Percentiles rank a stretch among this genome's conserved stretches.
Conservation (phyloP, 2,113 vertebrate species). For the Elephantulus edwardii region DNA sequence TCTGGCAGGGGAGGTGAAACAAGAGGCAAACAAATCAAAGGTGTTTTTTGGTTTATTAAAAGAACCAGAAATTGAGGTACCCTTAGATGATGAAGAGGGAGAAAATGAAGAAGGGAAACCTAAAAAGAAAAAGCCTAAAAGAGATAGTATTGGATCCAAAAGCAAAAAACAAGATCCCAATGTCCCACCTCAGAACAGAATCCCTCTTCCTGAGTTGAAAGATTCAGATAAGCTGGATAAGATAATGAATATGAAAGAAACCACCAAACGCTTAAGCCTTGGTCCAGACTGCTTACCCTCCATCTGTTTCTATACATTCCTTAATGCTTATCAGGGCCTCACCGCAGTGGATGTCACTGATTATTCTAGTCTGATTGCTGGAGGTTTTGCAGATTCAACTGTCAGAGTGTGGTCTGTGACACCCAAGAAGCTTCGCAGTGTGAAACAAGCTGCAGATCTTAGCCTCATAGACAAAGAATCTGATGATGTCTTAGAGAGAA, state of each 20-base stretch:
- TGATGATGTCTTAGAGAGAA: constrained; percentile 98
- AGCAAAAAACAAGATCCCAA: constrained; percentile 99
- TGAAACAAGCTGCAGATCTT: constrained; percentile 96
- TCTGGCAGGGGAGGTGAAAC: constrained; percentile 94
- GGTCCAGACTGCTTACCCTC: constrained; percentile 94
- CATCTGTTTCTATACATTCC: constrained; percentile 98
- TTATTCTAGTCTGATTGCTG: constrained; percentile 97
- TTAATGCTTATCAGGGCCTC: constrained; percentile 98
- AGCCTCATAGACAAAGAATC: constrained; percentile 98
- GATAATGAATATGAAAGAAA: constrained; percentile 99
- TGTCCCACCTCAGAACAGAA: constrained; percentile 95
- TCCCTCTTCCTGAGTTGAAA: constrained; percentile 97
- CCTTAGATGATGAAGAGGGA: constrained; percentile 98
- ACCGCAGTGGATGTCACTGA: constrained; percentile 97
- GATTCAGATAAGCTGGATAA: constrained; percentile 99
- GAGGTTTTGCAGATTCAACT: constrained; percentile 97
- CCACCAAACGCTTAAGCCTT: constrained; percentile 94
- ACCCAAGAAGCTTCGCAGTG: constrained; percentile 96
- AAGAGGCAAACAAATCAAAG: constrained; percentile 98
- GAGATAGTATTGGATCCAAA: constrained; percentile 96
- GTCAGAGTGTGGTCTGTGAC: constrained; percentile 98
- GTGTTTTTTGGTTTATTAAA: constrained; percentile 97
- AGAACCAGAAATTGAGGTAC: constrained; percentile 98
- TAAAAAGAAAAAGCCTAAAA: constrained; percentile 99
- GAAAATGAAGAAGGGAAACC: constrained; percentile 99